Conservation (phyloP, 1,140 invertebrate species). For the Halictus rubicundus region DNA sequence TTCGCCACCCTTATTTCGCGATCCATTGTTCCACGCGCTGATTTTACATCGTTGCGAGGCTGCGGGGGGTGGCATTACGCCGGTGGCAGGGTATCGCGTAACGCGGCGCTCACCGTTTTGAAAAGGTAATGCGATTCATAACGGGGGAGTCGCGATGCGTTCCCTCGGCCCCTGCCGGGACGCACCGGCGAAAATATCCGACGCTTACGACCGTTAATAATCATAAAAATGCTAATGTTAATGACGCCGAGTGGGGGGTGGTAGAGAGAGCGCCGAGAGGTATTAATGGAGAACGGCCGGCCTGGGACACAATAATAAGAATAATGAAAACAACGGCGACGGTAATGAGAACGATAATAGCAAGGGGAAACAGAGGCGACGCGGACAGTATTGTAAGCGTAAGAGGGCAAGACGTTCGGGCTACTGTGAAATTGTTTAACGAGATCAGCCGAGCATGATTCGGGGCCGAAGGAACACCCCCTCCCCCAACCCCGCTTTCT, state of each 20-base stretch:
- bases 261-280: background rate
- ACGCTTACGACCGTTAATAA: conserved; percentile 34
- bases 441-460: background rate
- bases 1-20: no score
- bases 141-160: conserved; percentile 4
- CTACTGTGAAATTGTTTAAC: conserved; percentile 9
- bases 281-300: conserved; percentile 10
- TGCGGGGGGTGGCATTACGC: conserved; percentile 10
- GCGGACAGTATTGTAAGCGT: background rate
- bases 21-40: conserved; percentile 15
- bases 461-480: no score
- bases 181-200: conserved; percentile 13
- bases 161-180: background rate
- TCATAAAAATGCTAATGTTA: conserved; percentile 45
- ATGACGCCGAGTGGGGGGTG: background rate
- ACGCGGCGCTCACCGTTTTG: conserved; percentile 9
- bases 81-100: background rate
- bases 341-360: conserved; percentile 31
- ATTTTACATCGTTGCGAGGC: background rate
- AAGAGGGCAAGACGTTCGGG: background rate
- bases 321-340: conserved; percentile 21
- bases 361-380: background rate
- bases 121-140: conserved; percentile 49
- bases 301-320: conserved; percentile 28
- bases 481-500: background rate